A percentile compares a stretch with the other conserved stretches of the same genome.
Evolutionary conservation across 2,888 invertebrate genomes (phyloP).

Genomic region (Pharmacophagus antenor): DNA sequence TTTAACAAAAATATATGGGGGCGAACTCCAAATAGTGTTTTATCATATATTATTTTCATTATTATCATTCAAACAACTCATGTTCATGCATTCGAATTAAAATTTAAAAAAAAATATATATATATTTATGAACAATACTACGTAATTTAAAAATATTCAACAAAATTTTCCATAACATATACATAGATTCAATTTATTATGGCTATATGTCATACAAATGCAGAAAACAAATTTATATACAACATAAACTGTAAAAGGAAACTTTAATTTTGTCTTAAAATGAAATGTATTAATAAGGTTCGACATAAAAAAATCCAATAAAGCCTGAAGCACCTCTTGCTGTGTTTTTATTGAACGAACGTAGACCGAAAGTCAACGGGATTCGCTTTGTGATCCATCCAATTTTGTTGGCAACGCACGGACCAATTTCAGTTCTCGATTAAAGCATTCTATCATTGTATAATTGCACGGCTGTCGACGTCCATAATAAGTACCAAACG

Average conservation of each 20-base stretch:
- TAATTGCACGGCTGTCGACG: constrained; percentile 26
- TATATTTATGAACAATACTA: no score
- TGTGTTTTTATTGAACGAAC: constrained; percentile 34
- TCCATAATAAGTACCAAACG: constrained; percentile 22
- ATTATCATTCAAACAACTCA: no score
- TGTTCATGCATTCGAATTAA: no score
- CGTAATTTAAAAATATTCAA: no score
- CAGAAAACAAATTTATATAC: no score
- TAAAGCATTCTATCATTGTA: constrained; percentile 41
- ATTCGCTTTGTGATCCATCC: constrained; percentile 48
- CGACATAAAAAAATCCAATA: constrained; percentile 23
- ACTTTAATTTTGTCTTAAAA: neutral
- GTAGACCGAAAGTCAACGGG: constrained; percentile 37
- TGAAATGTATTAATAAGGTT: constrained; percentile 5
- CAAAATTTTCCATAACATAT: no score
- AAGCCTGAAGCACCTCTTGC: constrained; percentile 19
- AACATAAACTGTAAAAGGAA: no score
- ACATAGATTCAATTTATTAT: no score
- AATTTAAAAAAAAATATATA: no score
- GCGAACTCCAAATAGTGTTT: neutral
- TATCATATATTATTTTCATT: no score
- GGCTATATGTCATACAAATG: no score
- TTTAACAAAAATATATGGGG: neutral
- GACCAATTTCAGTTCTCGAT: constrained; percentile 44
- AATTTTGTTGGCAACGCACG: constrained; percentile 46